phyloP scores from a whole-genome alignment of 2,113 vertebrate genomes.

The Otolemur garnettii region DNA sequence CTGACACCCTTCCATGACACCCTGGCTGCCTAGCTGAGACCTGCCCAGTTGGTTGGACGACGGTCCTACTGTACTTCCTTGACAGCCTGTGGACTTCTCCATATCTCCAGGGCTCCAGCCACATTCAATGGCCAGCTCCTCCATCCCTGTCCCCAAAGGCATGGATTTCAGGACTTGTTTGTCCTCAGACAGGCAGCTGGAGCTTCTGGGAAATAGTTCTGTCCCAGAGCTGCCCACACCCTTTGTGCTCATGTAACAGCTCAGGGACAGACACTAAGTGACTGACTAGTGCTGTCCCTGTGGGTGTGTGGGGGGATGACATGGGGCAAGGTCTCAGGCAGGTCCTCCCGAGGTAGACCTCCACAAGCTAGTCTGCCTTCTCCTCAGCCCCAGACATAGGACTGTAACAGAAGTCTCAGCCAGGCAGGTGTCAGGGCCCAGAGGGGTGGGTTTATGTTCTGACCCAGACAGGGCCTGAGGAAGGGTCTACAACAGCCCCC shows the following conservation, averaged over 20 bases:
- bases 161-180: neutral
- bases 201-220: neutral
- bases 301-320: rapidly evolving
- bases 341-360: neutral
- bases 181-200: neutral
- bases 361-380: rapidly evolving
- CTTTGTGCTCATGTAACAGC: neutral
- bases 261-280: rapidly evolving
- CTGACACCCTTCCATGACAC: rapidly evolving
- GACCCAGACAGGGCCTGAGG: rapidly evolving
- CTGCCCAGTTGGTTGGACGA: neutral
- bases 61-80: rapidly evolving
- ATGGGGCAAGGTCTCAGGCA: rapidly evolving
- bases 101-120: rapidly evolving
- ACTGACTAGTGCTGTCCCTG: rapidly evolving
- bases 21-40: neutral
- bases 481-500: rapidly evolving
- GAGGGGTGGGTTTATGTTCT: too few species aligned
- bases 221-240: neutral
- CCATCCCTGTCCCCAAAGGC: neutral
- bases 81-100: neutral
- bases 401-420: too few species aligned
- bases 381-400: neutral
- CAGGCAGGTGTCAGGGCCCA: too few species aligned
- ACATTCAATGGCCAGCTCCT: neutral